Evolutionary conservation across 64 coral and sea anemone species (phyloP), one percentile per base, ranked within the genome.

Genomic region (Anthopleura sola): DNA sequence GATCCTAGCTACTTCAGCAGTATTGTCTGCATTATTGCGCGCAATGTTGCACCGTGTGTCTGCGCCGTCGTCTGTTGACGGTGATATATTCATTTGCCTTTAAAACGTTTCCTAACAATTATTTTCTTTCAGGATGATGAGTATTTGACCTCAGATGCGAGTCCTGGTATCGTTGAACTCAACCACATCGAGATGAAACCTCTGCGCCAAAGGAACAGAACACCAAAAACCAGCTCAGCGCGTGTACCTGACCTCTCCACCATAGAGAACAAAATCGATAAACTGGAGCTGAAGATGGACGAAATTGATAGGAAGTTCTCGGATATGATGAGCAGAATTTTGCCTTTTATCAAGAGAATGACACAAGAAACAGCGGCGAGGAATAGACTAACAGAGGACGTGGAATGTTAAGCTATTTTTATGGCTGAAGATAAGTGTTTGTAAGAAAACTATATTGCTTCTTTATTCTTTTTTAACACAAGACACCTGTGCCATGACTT

Each of bases 211-310:
- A 77, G 6, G 37, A 62, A 23, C 14, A 71, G 23, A 13, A 31
- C 29, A 34, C 29, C 66, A 14, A 71, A 71, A 1, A 44, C 39
- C 18, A 44, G 20, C 36, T 38, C 76, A 19, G 11, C 19, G 3
- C 18, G 44, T 4, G 20, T 21, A 15, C 44, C 36, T 26, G 44
- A 79, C 19, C 76, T 79, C 24, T 44, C 19, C 37, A 17, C 14
- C 37, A 50, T 83, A 54, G 82, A 83, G 28, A 83, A 38, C 19
- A 83, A 83, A 60, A 38, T 83, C 44, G 82, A 83, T 20, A 83
- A 39, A 33, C 50, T 83, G 15, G 82, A 83, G 55, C 11, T 26
- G 58, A 83, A 83, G 82, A 54, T 83, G 82, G 82, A 83, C 36
- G 44, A 83, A 34, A 56, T 83, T 31, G 82, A 83, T 39, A 57